Evolutionary conservation across 1,140 invertebrate species (phyloP), one percentile per base, ranked within the genome.

Genomic region (Trypoxylus dichotomus): DNA sequence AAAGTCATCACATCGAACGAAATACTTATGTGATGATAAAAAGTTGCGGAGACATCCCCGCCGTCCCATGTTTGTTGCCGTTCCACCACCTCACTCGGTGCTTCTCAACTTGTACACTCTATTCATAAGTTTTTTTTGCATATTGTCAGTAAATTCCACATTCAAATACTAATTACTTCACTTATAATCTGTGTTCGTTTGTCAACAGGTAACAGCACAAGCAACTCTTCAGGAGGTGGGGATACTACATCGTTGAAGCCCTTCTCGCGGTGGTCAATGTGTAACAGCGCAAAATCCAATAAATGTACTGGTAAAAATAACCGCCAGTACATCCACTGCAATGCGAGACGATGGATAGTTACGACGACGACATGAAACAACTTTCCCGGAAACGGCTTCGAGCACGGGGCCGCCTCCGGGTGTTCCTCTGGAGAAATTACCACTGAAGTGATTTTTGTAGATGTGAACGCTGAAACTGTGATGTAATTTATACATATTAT

Each of bases 141-240:
- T 54, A 54, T 13, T 54, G 15, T 58, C 47, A 19, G 3, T 58
- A 37, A 37, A 13, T 8, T 11, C 47, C 6, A 58, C 15, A 6
- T 58, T 13, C 3, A 21, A 10, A 7, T 5, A 58, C 6, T 5
- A 58, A 11, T 7, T 13, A 58, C 47, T 37, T 63, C 2, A 25
- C 60, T 63, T 1, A 63, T 19, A 63, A 15, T 15, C 1, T 19
- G 1, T 63, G 21, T 63, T 63, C 21, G 1, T 63, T 27, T 63
- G 19, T 58, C n/a, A 19, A 74, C 82, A 85, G 84, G 83, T 80
- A 82, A 84, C 77, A 84, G 83, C 78, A 79, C 80, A 75, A 85
- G 84, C 80, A 85, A 85, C 79, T 85, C 84, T n/a, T 85, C 84
- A 68, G 83, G 83, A 54, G 84, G 82, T 19, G 79, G 80, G 29